These are phyloP conservation scores for Phanerotoma sp. DNA, from an alignment of 2,888 invertebrate species.

Conservation along the genomic window DNA sequence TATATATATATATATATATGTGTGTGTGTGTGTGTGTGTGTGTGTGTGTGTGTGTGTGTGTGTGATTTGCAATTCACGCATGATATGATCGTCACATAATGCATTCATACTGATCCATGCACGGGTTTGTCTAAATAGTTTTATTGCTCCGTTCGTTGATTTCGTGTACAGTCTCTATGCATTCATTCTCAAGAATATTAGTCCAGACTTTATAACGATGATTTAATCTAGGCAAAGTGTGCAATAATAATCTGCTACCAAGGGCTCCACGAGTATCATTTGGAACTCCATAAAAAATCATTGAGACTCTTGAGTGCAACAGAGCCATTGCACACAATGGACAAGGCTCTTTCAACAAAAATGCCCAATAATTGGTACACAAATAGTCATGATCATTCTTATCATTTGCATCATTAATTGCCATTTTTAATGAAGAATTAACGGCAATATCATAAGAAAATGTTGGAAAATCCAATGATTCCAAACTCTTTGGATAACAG, in stretches of 20 bases:
- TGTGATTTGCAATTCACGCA: not conserved
- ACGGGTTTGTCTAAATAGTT: conserved; percentile 15
- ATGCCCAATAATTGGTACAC: conserved; percentile 86
- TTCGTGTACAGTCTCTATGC: conserved; percentile 36
- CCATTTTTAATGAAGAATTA: not conserved
- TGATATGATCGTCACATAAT: not conserved
- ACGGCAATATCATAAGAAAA: not conserved
- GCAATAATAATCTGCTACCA: conserved; percentile 71
- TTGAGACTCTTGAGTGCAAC: conserved; percentile 81
- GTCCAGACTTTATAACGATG: conserved; percentile 90
- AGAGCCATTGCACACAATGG: conserved; percentile 95
- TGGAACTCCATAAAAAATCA: conserved; percentile 74
- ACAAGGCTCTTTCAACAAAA: conserved; percentile 85
- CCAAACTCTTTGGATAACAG: conserved; percentile 41
- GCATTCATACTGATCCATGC: conserved; percentile 9
- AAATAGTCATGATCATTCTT: conserved; percentile 69
- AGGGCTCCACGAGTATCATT: conserved; percentile 69
- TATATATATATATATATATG: no score
- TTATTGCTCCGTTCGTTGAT: conserved; percentile 24
- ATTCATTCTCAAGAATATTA: conserved; percentile 60
- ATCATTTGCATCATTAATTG: conserved; percentile 1
- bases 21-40: no score
- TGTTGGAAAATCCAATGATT: conserved; percentile 33
- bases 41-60: no score
- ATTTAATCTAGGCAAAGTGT: conserved; percentile 77